phyloP scores from a whole-genome alignment of 1,140 invertebrate species.

The Drosophila mayri region DNA sequence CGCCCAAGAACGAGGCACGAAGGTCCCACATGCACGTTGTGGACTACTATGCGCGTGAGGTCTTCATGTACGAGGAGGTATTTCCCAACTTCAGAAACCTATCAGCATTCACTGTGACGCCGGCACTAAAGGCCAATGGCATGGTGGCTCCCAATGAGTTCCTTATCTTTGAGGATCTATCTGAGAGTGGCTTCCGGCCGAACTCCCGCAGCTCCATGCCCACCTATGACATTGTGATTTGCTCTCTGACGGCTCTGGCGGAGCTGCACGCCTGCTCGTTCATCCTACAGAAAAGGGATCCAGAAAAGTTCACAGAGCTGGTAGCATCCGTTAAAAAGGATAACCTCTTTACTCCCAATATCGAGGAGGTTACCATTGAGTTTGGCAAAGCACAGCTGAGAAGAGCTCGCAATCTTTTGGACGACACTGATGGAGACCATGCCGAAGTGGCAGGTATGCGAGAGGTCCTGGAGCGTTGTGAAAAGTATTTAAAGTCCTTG shows the following conservation, averaged over 20 bases:
- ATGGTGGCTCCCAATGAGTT: slow-evolving; percentile 51
- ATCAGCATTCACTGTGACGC: slow-evolving; percentile 34
- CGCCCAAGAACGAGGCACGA: slow-evolving; percentile 61
- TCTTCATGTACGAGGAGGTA: slow-evolving; percentile 61
- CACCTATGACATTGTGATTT: slow-evolving; percentile 55
- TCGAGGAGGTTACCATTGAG: slow-evolving; percentile 58
- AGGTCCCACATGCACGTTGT: slow-evolving; percentile 59
- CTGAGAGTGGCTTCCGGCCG: slow-evolving; percentile 17
- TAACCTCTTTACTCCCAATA: slow-evolving; percentile 55
- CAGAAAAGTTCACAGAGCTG: slow-evolving; percentile 31
- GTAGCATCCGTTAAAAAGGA: slow-evolving; percentile 43
- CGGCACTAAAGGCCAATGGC: slow-evolving; percentile 34
- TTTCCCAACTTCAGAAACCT: slow-evolving; percentile 45
- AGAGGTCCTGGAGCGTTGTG: slow-evolving; percentile 41
- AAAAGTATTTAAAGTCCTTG: slow-evolving; percentile 52
- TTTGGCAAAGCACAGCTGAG: slow-evolving; percentile 64
- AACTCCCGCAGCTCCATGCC: slow-evolving; percentile 52
- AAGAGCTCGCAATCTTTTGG: slow-evolving; percentile 38
- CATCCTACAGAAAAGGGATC: slow-evolving; percentile 42
- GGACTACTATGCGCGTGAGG: slow-evolving; percentile 60
- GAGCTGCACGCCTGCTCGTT: slow-evolving; percentile 66
- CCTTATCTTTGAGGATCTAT: slow-evolving; percentile 65
- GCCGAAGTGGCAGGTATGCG: slow-evolving; percentile 11
- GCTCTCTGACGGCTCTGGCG: slow-evolving; percentile 52
- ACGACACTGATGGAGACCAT: not conserved